phyloP scores from a whole-genome alignment of 2,888 invertebrate species.

The Lepidochitona cinerea region DNA sequence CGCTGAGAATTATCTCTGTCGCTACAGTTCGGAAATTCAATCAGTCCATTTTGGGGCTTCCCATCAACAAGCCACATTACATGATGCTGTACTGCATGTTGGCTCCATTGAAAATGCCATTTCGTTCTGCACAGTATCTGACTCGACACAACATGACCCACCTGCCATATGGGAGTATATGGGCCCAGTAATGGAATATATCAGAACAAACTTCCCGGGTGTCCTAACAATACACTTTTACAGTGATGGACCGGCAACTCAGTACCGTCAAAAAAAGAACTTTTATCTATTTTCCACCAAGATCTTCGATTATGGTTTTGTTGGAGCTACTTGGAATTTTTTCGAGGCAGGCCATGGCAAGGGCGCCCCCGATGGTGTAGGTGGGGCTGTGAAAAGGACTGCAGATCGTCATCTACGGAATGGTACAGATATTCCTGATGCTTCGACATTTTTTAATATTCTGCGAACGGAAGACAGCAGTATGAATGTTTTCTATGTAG shows the following conservation, averaged over 20 bases:
- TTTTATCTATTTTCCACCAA: no score
- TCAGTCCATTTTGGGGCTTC: conserved; percentile 56
- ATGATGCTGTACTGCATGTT: conserved; percentile 64
- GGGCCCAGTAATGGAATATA: conserved; percentile 43
- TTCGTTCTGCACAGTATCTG: conserved; percentile 55
- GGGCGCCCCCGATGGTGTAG: no score
- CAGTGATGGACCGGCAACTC: conserved; percentile 66
- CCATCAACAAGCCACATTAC: conserved; percentile 57
- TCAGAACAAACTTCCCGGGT: conserved; percentile 8
- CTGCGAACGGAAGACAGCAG: no score
- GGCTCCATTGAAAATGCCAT: not conserved
- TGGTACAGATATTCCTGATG: no score
- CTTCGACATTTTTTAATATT: no score
- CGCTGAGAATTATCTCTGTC: conserved; percentile 64
- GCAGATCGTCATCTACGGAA: no score
- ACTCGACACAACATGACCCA: conserved; percentile 56
- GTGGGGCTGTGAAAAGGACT: no score
- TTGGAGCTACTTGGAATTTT: no score
- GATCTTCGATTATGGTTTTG: no score
- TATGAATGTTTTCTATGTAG: no score
- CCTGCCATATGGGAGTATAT: conserved; percentile 68
- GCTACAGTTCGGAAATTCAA: conserved; percentile 65
- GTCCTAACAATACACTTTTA: conserved; percentile 33
- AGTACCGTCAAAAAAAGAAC: conserved; percentile 66
- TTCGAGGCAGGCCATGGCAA: no score